Conservation (phyloP, 2,113 vertebrate genomes). For the Thamnaconus septentrionalis region DNA sequence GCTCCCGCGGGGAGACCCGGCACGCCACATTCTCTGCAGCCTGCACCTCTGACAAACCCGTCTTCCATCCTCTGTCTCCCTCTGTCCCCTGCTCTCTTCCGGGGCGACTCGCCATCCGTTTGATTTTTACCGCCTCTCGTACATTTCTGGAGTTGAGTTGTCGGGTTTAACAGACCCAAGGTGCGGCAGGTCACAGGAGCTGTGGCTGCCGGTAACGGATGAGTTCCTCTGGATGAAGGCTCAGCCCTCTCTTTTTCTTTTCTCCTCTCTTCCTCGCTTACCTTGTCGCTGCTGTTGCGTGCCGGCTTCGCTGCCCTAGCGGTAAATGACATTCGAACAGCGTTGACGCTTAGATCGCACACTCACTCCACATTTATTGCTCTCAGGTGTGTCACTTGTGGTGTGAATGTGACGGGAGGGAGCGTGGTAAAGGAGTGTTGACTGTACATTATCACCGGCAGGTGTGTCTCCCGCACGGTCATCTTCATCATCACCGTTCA, state of each 20-base stretch:
- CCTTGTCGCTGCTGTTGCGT: constrained; percentile 29
- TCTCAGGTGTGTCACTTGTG: too few species aligned
- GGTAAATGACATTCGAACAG: too few species aligned
- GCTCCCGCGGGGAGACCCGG: constrained; percentile 29
- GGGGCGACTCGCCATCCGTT: constrained; percentile 43
- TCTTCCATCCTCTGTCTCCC: constrained; percentile 7
- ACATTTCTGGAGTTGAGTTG: neutral
- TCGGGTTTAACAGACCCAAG: neutral
- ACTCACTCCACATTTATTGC: too few species aligned
- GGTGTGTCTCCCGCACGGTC: too few species aligned
- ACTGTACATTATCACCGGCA: too few species aligned
- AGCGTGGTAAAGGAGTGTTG: too few species aligned
- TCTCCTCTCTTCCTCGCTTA: constrained; percentile 42
- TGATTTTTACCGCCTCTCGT: neutral
- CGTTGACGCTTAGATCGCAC: too few species aligned
- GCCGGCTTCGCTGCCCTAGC: too few species aligned
- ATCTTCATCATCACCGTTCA: too few species aligned
- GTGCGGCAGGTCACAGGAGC: neutral
- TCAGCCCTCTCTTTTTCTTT: constrained; percentile 43
- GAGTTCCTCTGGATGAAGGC: constrained; percentile 39
- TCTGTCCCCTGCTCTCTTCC: constrained; percentile 20
- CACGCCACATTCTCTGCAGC: constrained; percentile 27
- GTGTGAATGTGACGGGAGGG: too few species aligned
- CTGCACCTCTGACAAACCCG: constrained; percentile 25
- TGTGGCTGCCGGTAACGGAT: constrained; percentile 18